Evolutionary conservation across 1,140 invertebrate species (phyloP), one percentile per base, ranked within the genome.

Genomic region (Mya arenaria): DNA sequence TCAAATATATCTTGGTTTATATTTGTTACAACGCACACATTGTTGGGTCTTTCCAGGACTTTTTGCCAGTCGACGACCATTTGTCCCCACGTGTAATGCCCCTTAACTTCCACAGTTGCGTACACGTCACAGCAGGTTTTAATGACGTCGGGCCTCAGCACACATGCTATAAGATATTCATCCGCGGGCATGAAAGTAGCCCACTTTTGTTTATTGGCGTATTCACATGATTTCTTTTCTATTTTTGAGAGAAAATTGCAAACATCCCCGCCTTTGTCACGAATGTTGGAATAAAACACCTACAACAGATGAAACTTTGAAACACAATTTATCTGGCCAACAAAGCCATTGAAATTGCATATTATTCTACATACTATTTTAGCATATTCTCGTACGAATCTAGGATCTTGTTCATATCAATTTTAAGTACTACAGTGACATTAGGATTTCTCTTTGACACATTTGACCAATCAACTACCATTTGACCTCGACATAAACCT

Each of bases 41-140:
- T 80, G 28, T 37, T 44, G 0, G 30, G 1, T 39, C 71, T 69
- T n/a, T 60, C 52, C 34, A 80, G 23, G 1, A 68, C 25, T 15
- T 41, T 52, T 2, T 69, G 52, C 77, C 77, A 80, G 55, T 80
- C 77, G 0, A 80, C 65, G 60, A 80, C 77, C 77, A 80, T 80
- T 30, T 80, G 77, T 10, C 77, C 77, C 63, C 56, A 80, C 5
- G 77, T 80, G 19, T 69, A 71, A 17, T 80, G 77, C 19, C 77
- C 77, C 62, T 80, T 80, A 17, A 68, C 8, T 37, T 80, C 77
- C 13, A 80, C 77, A n/a, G 63, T 80, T 39, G 77, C 77, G 55
- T 80, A 80, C 6, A 80, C 77, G 32, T 68, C 56, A 60, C n/a
- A 5, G 34, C 65, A 30, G 15, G n/a, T 41, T 60, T 80, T 80